Evolutionary conservation across 2,113 vertebrate genomes (phyloP).

Genomic region (Ammodytes marinus): DNA sequence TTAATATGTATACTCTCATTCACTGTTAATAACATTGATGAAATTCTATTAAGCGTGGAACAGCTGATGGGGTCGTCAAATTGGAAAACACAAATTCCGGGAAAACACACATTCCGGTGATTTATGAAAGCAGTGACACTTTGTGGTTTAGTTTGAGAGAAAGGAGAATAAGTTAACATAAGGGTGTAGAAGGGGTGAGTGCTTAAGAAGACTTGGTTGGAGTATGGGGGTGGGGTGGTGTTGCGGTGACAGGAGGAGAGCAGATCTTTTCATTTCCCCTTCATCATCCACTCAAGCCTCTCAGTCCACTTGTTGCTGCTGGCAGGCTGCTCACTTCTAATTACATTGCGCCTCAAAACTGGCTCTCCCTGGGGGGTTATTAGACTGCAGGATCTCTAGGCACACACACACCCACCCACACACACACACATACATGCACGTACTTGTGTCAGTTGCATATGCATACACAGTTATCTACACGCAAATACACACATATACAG

Average conservation of each 20-base stretch:
- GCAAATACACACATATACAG: not conserved
- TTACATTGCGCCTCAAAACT: constrained; percentile 12
- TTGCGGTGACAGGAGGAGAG: not conserved
- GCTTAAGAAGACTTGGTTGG: no score
- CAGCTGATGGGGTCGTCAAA: no score
- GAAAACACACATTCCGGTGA: not conserved
- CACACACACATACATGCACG: not conserved
- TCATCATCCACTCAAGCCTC: not conserved
- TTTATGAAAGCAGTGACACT: not conserved
- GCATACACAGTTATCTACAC: not conserved
- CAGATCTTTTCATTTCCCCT: not conserved
- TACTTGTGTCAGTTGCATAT: not conserved
- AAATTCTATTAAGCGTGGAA: no score
- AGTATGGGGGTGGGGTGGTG: no score
- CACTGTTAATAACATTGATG: no score
- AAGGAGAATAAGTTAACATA: not conserved
- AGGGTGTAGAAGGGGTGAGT: no score
- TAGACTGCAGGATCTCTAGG: not conserved
- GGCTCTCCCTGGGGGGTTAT: constrained; percentile 17
- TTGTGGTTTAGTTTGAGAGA: not conserved
- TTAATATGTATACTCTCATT: no score
- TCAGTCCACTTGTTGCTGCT: constrained; percentile 36
- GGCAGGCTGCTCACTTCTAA: constrained; percentile 29
- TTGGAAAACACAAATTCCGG: not conserved
- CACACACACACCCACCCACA: not conserved